Percentiles rank a stretch among this genome's conserved stretches.
Conservation (phyloP, 1,140 invertebrate genomes). For the Macrotrachela quadricornifera region DNA sequence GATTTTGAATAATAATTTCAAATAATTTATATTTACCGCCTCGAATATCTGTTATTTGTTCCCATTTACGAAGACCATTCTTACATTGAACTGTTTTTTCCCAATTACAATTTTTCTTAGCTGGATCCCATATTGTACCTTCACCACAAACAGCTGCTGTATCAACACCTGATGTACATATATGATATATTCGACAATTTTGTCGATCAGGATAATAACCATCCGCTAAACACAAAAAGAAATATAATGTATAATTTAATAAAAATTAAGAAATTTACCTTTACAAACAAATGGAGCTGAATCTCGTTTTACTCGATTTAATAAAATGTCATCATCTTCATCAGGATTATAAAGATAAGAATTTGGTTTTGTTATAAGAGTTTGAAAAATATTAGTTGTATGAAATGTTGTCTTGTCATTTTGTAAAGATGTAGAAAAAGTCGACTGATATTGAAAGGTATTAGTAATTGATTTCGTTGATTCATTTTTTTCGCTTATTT, state of each 20-base stretch:
- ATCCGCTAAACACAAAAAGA: neutral
- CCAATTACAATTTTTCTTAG: constrained; percentile 1
- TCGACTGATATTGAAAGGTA: too few relatives aligned
- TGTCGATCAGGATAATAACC: constrained; percentile 8
- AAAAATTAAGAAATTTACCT: too few relatives aligned
- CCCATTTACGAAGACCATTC: constrained; percentile 1
- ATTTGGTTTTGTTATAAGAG: too few relatives aligned
- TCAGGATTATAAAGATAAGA: too few relatives aligned
- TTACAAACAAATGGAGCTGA: too few relatives aligned
- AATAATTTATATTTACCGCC: neutral
- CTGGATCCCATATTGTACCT: neutral
- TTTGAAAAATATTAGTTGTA: too few relatives aligned
- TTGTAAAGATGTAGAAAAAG: too few relatives aligned
- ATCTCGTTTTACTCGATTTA: too few relatives aligned
- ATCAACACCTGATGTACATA: neutral
- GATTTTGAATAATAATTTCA: neutral
- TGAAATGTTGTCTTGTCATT: too few relatives aligned
- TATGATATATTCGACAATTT: constrained; percentile 4
- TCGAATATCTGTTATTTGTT: constrained; percentile 5
- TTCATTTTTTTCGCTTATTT: too few relatives aligned
- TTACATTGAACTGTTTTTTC: constrained; percentile 3
- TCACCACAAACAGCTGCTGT: constrained; percentile 2
- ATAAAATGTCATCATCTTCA: too few relatives aligned
- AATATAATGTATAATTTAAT: neutral
- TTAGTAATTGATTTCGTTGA: too few relatives aligned